phyloP scores from a whole-genome alignment of 2,797 vertebrate species.

The Lerista edwardsae region DNA sequence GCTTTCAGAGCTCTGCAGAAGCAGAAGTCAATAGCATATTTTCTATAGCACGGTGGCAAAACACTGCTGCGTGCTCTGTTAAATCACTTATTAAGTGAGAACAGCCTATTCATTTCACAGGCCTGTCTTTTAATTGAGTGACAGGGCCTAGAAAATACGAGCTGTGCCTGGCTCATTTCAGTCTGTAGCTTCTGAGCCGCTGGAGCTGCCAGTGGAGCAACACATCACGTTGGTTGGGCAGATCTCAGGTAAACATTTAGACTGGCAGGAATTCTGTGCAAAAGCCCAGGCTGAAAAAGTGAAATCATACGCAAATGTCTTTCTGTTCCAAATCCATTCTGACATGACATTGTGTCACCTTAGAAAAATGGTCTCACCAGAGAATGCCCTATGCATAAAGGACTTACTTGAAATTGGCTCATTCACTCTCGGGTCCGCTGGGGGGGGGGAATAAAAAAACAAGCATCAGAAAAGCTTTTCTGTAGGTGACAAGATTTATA shows the following conservation, averaged over 20 bases:
- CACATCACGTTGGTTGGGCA: conserved; percentile 17
- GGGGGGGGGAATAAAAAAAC: conserved; percentile 50
- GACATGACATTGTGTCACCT: conserved; percentile 14
- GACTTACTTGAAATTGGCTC: conserved; percentile 90
- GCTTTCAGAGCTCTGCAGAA: conserved; percentile 1
- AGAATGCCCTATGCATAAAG: conserved; percentile 14
- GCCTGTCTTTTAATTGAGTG: conserved; percentile 48
- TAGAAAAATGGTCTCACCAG: conserved; percentile 53
- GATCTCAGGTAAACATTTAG: conserved; percentile 66
- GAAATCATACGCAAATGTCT: conserved; percentile 53
- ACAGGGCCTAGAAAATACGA: conserved; percentile 61
- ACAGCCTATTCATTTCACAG: conserved; percentile 45
- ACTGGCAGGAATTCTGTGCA: conserved; percentile 56
- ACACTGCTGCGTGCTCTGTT: conserved; percentile 40
- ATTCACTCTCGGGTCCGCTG: conserved; percentile 94
- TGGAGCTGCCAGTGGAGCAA: conserved; percentile 41
- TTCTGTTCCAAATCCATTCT: conserved; percentile 33
- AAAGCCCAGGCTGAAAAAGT: conserved; percentile 56
- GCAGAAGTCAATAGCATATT: conserved; percentile 15
- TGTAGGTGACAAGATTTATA: conserved; percentile 41
- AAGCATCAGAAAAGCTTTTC: conserved; percentile 53
- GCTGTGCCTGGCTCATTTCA: conserved; percentile 42
- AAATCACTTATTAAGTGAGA: conserved; percentile 53
- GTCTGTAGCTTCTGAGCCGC: conserved; percentile 59
- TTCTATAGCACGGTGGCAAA: conserved; percentile 40